These are phyloP conservation scores for Xylocopa sonorina DNA, from an alignment of 1,140 invertebrate species.

Conservation along the genomic window DNA sequence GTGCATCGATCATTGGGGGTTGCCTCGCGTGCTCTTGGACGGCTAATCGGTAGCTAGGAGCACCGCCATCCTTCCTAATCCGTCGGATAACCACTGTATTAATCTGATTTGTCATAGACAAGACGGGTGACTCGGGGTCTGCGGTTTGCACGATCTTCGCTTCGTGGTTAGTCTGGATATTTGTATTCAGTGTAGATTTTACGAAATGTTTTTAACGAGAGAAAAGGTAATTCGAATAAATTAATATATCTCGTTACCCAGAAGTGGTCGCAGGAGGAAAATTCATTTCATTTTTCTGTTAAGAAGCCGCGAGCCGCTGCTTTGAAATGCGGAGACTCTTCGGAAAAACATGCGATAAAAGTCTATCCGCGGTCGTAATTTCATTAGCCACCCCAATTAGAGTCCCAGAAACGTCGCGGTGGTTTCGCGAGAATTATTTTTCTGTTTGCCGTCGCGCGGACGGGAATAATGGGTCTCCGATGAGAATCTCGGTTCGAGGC, in stretches of 20 bases:
- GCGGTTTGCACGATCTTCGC: background rate
- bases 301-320: too few species aligned
- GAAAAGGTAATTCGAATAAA: too few species aligned
- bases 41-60: constrained; percentile 74
- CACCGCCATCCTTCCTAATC: constrained; percentile 73
- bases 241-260: too few species aligned
- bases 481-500: constrained; percentile 34
- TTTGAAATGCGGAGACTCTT: too few species aligned
- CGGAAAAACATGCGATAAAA: constrained; percentile 48
- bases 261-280: too few species aligned
- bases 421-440: constrained; percentile 31
- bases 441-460: constrained; percentile 25
- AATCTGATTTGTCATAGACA: constrained; percentile 76
- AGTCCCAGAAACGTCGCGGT: background rate
- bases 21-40: constrained; percentile 63
- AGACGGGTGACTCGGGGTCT: constrained; percentile 65
- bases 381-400: constrained; percentile 24
- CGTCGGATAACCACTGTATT: constrained; percentile 65
- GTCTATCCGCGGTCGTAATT: constrained; percentile 63
- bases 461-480: constrained; percentile 30
- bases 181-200: too few species aligned
- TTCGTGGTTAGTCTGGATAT: too few species aligned
- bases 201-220: too few species aligned
- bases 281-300: too few species aligned
- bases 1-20: constrained; percentile 76